A percentile compares a stretch with the other conserved stretches of the same genome.
These are phyloP conservation scores for Sialia sialis DNA, from an alignment of 2,113 vertebrate genomes.

Conservation along the genomic window DNA sequence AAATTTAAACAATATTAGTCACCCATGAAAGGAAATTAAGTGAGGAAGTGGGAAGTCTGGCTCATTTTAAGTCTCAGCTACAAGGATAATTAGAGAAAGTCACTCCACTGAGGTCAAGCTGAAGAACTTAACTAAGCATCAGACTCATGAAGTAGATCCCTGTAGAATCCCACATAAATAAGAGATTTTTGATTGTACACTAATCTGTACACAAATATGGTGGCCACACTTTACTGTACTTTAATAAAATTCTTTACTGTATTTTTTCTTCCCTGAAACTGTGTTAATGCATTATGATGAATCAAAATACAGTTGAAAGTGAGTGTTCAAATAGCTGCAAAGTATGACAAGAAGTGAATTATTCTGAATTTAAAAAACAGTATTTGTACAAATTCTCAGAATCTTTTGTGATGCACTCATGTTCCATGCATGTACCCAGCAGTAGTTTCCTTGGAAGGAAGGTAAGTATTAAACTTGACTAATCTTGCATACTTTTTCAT, in stretches of 20 bases:
- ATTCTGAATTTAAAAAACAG: neutral
- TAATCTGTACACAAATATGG: neutral
- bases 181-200: neutral
- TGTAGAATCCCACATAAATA: neutral
- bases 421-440: neutral
- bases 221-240: neutral
- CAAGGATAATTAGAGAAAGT: neutral
- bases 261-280: neutral
- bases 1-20: neutral
- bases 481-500: neutral
- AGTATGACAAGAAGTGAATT: neutral
- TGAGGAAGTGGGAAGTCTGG: neutral
- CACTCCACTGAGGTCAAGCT: neutral
- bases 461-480: neutral
- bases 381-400: neutral
- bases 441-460: neutral
- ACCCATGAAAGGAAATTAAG: neutral
- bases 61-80: neutral
- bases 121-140: neutral
- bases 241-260: neutral
- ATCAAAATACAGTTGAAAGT: neutral
- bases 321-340: neutral
- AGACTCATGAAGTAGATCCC: neutral
- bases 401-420: neutral
- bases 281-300: neutral